phyloP scores from a whole-genome alignment of 2,797 vertebrate genomes.

The Phrynocephalus vlangalii region DNA sequence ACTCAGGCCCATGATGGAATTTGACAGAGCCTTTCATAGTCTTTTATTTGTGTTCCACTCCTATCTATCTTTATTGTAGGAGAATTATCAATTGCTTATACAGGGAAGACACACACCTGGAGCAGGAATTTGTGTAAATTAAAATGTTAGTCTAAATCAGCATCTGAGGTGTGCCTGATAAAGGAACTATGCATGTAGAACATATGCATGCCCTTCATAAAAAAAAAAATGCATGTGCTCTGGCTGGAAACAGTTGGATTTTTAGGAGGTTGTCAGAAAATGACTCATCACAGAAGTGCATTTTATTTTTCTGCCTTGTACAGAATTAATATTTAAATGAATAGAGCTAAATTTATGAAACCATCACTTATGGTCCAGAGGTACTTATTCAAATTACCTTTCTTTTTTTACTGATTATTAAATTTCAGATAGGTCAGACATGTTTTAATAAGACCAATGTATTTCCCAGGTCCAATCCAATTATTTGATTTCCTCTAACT shows the following conservation, averaged over 20 bases:
- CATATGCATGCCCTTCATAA: neutral
- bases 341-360: neutral
- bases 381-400: conserved; percentile 2
- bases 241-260: conserved; percentile 4
- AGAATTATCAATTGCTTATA: neutral
- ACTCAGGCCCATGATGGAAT: neutral
- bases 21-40: neutral
- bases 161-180: neutral
- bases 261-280: neutral
- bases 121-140: conserved; percentile 9
- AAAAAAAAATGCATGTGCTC: neutral
- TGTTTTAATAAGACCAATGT: neutral
- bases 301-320: neutral
- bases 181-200: neutral
- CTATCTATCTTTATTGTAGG: neutral
- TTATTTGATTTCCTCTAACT: neutral
- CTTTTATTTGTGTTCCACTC: neutral
- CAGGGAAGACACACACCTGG: neutral
- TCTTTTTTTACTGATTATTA: conserved; percentile 14
- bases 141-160: neutral
- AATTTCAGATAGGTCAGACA: neutral
- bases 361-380: neutral
- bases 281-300: neutral
- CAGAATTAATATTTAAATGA: conserved; percentile 26
- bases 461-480: neutral